These are phyloP conservation scores for Cephus nigrinus DNA, from an alignment of 2,888 invertebrate species.

Conservation along the genomic window DNA sequence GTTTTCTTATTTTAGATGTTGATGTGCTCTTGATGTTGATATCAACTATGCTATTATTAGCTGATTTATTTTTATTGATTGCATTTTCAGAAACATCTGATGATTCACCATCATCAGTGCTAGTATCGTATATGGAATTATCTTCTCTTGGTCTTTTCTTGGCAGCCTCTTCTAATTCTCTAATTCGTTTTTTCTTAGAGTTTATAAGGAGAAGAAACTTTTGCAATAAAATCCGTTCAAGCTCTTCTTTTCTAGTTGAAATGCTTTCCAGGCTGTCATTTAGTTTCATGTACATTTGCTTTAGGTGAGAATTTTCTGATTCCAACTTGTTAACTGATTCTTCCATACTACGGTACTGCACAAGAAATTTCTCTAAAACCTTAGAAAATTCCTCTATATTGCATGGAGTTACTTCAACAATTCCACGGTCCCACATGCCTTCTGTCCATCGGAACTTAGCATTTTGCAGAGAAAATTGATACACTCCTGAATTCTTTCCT, in stretches of 20 bases:
- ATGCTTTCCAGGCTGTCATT: background rate
- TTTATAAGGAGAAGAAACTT: background rate
- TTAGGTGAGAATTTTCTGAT: background rate
- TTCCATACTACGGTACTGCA: background rate
- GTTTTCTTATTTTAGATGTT: background rate
- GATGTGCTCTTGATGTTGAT: background rate
- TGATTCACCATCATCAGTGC: background rate
- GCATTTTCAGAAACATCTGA: background rate
- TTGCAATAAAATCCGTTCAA: background rate
- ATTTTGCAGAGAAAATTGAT: background rate
- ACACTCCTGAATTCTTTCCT: background rate
- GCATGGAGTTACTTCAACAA: background rate
- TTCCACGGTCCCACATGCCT: background rate
- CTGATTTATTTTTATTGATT: background rate
- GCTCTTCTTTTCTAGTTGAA: background rate
- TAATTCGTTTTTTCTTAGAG: constrained; percentile 1
- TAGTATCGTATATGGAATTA: background rate
- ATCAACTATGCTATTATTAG: background rate
- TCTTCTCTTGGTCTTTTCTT: background rate
- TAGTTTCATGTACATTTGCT: background rate
- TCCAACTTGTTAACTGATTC: background rate
- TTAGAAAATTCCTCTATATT: background rate
- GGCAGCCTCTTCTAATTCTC: background rate
- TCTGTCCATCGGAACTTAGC: background rate
- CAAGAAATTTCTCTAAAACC: background rate